Conservation (phyloP, 2,113 vertebrate species). For the Toxostoma redivivum region DNA sequence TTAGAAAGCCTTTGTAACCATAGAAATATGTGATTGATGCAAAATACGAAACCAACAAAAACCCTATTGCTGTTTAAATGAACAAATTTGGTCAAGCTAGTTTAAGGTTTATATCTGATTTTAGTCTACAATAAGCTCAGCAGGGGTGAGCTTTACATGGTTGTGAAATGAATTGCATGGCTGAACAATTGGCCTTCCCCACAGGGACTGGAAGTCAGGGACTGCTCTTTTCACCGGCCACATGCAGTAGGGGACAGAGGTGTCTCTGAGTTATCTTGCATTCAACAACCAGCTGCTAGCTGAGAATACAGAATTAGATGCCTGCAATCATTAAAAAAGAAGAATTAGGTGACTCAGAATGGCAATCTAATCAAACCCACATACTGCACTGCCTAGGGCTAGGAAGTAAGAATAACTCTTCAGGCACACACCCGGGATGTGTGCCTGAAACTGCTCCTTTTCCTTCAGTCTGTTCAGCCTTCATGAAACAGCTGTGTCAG, state of each 20-base stretch:
- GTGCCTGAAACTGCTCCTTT: background rate
- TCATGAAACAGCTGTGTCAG: background rate
- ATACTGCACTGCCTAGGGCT: background rate
- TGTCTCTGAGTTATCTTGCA: accelerated
- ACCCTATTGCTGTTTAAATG: background rate
- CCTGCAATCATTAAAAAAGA: background rate
- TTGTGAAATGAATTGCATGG: background rate
- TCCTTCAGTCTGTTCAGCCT: background rate
- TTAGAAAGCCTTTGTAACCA: background rate
- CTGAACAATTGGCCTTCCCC: background rate
- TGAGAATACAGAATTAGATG: background rate
- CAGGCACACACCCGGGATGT: background rate
- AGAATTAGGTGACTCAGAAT: constrained; percentile 10
- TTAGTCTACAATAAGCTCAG: background rate
- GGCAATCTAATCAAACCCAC: background rate
- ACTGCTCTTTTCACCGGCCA: background rate
- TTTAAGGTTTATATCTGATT: background rate
- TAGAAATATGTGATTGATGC: background rate
- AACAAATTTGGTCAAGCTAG: background rate
- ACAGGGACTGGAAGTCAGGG: background rate
- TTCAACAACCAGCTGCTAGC: background rate
- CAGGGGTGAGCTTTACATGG: background rate
- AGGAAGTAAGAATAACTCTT: background rate
- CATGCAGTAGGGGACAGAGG: background rate
- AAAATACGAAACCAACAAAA: background rate